Evolutionary conservation across 2,797 vertebrate species (phyloP).

Genomic region (Coluber constrictor): DNA sequence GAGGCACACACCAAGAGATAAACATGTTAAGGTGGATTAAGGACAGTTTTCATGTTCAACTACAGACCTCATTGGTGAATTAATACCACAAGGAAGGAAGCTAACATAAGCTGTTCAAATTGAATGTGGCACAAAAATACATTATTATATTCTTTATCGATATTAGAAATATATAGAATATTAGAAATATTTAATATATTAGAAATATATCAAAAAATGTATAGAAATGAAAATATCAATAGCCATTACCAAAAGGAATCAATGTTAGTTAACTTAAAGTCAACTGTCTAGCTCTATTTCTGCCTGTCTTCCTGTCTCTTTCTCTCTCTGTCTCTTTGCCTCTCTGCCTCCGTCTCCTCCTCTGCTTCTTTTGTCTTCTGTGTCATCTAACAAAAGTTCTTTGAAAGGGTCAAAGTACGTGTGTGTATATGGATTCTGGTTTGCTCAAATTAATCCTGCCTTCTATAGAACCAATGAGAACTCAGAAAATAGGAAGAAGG

Average conservation of each 20-base stretch:
- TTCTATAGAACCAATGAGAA: neutral
- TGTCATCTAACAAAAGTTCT: neutral
- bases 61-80: neutral
- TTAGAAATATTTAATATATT: neutral
- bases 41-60: constrained; percentile 4
- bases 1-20: neutral
- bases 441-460: neutral
- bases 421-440: neutral
- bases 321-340: neutral
- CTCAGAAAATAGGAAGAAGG: neutral
- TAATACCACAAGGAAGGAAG: rapidly evolving
- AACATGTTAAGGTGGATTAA: constrained; percentile 27
- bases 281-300: neutral
- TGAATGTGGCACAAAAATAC: neutral
- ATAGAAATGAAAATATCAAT: neutral
- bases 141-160: neutral
- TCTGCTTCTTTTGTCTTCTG: neutral
- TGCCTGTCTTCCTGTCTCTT: neutral
- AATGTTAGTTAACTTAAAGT: neutral
- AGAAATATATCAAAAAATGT: neutral
- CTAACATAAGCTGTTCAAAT: neutral
- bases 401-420: neutral
- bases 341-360: neutral
- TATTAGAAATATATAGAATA: neutral
- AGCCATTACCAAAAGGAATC: neutral